Evolutionary conservation across 1,140 invertebrate species (phyloP), one percentile per base, ranked within the genome.

Genomic region (Tetramorium alpestre): DNA sequence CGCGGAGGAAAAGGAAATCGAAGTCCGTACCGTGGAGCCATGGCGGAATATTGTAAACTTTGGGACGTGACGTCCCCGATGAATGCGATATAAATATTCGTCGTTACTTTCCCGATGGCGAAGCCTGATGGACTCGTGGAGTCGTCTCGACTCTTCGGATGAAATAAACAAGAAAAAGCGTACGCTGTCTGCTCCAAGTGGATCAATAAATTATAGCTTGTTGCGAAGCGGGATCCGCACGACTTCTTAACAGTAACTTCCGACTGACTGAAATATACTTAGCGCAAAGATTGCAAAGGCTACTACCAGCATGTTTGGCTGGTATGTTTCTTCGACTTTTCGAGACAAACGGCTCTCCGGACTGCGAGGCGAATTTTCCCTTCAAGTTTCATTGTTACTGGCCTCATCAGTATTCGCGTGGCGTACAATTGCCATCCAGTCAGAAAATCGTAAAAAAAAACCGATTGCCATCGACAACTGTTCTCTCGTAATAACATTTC

Each of bases 201-300:
- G 69, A 84, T 84, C 80, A 73, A 84, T 84, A 84, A 84, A 60
- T 84, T 75, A 84, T 84, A 75, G 69, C 69, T 58, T 6, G 54
- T 64, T 38, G 69, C 69, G 41, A 75, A 22, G 16, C 25, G 41
- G 10, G 3, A 51, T 64, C 38, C 62, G 41, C 25, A 44, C 25
- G 54, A 75, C 56, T 75, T 84, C 70, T 58, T 25, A 72, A 28
- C 80, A 6, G 41, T 38, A 75, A 75, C 54, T 84, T 84, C 18
- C 54, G 69, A 38, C 41, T 16, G 69, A 41, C 41, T 58, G 25
- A 18, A 75, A 72, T 28, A 25, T 84, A 84, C 56, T 84, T 84
- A 75, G 54, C 41, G 67, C 65, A 75, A 41, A 33, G 47, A 67
- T 65, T 54, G 62, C 80, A 6, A 47, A 33, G 70, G 22, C 54